Conservation (phyloP, 23 tunicate genomes). For the Diplosoma virens region DNA sequence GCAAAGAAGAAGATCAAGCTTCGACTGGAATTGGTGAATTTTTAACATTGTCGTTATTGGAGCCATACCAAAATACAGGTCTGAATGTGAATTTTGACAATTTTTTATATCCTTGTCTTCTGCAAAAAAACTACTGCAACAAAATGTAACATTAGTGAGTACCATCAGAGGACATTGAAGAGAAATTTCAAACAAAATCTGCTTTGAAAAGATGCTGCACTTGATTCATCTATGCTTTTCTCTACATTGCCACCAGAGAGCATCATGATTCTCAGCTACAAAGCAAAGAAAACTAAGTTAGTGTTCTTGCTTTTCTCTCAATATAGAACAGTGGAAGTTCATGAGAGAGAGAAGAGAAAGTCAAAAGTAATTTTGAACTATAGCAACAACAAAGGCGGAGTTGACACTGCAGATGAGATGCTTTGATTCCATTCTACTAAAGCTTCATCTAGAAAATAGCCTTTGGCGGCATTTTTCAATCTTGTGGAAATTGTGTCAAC, state of each 20-base stretch:
- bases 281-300: background rate
- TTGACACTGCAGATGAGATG: too few relatives aligned
- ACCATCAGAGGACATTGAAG: slow-evolving; percentile 1
- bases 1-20: slow-evolving; percentile 12
- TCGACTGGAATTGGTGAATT: background rate
- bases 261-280: slow-evolving; percentile 15
- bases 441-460: background rate
- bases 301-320: background rate
- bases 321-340: too few relatives aligned
- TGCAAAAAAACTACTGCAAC: background rate
- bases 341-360: background rate
- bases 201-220: background rate
- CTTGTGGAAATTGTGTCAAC: background rate
- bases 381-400: background rate
- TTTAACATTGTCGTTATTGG: slow-evolving; percentile 4
- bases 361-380: background rate
- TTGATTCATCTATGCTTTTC: background rate
- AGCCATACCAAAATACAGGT: background rate
- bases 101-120: background rate
- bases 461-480: too few relatives aligned
- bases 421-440: too few relatives aligned
- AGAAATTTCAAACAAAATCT: background rate
- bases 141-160: background rate
- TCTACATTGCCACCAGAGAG: slow-evolving; percentile 22
- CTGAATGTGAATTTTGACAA: background rate